Evolutionary conservation across 2,888 invertebrate species (phyloP).

Genomic region (Oligia latruncula): DNA sequence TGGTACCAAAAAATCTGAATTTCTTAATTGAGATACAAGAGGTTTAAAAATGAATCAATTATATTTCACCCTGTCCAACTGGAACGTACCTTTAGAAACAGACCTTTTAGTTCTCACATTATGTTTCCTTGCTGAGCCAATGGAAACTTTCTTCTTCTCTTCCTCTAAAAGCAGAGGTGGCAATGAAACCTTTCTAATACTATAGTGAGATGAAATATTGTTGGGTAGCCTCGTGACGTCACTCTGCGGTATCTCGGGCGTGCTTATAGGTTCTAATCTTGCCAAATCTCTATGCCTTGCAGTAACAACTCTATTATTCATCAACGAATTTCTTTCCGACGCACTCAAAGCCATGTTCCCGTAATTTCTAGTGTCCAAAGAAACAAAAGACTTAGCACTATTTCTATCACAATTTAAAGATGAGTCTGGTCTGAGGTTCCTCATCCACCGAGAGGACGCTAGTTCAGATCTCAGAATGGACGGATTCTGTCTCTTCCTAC

Average conservation of each 20-base stretch:
- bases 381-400: slow-evolving; percentile 87
- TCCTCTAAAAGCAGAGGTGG: slow-evolving; percentile 86
- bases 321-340: slow-evolving; percentile 77
- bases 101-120: slow-evolving; percentile 72
- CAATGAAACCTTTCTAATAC: slow-evolving; percentile 84
- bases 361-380: slow-evolving; percentile 83
- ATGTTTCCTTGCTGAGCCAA: slow-evolving; percentile 80
- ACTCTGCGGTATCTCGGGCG: slow-evolving; percentile 79
- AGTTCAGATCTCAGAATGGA: slow-evolving; percentile 86
- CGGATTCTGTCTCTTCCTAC: slow-evolving; percentile 80
- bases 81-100: slow-evolving; percentile 70
- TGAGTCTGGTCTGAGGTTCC: slow-evolving; percentile 83
- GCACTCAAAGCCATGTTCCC: slow-evolving; percentile 77
- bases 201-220: slow-evolving; percentile 74
- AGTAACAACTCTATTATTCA: slow-evolving; percentile 81
- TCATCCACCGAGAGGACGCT: slow-evolving; percentile 88
- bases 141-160: slow-evolving; percentile 79
- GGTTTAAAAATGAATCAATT: slow-evolving; percentile 52
- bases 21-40: slow-evolving; percentile 2
- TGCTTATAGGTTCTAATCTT: slow-evolving; percentile 81
- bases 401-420: slow-evolving; percentile 84
- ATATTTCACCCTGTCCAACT: slow-evolving; percentile 74
- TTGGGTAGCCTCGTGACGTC: slow-evolving; percentile 72
- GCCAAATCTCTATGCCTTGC: slow-evolving; percentile 82
- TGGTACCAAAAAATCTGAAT: neutral